phyloP scores from a whole-genome alignment of 2,888 invertebrate genomes.

The Dasypogon diadema region DNA sequence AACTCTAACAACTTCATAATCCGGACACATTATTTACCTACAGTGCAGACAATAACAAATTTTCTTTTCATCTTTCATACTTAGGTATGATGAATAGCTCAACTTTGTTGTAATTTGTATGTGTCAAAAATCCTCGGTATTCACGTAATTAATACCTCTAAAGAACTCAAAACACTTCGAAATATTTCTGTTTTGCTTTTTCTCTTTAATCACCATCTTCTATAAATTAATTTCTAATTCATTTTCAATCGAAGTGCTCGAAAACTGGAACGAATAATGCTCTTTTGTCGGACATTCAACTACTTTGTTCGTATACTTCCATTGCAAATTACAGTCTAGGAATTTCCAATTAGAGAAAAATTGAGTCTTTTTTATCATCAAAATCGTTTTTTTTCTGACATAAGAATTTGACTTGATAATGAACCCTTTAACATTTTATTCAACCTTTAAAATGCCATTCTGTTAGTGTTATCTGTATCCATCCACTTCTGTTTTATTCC shows the following conservation, averaged over 20 bases:
- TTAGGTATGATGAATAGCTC: not conserved
- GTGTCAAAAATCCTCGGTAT: not conserved
- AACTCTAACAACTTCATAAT: not conserved
- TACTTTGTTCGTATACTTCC: not conserved
- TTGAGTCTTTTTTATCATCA: not conserved
- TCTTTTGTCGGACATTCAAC: not conserved
- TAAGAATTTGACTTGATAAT: slow-evolving; percentile 1
- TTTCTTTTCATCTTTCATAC: not conserved
- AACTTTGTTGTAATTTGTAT: not conserved
- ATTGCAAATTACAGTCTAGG: not conserved
- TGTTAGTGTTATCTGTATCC: not conserved
- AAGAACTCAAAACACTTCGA: not conserved
- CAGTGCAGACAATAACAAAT: not conserved
- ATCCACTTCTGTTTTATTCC: not conserved
- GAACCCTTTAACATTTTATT: not conserved
- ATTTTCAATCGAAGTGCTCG: not conserved
- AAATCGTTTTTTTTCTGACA: not conserved
- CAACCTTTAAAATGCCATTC: slow-evolving; percentile 1
- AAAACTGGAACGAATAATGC: not conserved
- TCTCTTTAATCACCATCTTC: not conserved
- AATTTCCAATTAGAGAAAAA: slow-evolving; percentile 6
- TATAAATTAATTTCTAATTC: slow-evolving; percentile 14
- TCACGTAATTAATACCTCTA: not conserved
- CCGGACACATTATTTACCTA: not conserved
- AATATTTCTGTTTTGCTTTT: not conserved